phyloP scores from a whole-genome alignment of 2,797 vertebrate species.

The Squalus acanthias region DNA sequence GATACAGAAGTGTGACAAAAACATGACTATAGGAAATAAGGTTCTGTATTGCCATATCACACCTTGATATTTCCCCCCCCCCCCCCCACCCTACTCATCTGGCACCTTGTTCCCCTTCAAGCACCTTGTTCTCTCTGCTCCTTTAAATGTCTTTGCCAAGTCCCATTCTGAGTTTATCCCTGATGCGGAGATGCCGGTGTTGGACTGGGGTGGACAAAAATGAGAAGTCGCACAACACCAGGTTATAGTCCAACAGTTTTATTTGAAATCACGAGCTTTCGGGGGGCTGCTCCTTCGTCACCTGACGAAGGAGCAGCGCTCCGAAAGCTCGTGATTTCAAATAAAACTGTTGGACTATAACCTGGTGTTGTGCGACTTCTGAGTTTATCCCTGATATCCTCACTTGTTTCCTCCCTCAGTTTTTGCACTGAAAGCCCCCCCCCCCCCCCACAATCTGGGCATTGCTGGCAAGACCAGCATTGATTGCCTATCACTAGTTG shows the following conservation, averaged over 20 bases:
- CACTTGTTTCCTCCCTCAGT: not conserved
- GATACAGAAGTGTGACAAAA: not conserved
- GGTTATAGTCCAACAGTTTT: too few relatives aligned
- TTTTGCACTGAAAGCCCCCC: not conserved
- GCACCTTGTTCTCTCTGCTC: not conserved
- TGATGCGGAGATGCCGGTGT: too few relatives aligned
- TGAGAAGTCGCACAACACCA: too few relatives aligned
- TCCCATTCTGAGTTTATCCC: not conserved
- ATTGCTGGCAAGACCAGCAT: not conserved
- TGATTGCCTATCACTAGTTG: not conserved
- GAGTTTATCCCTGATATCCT: not conserved
- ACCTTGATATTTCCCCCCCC: not conserved
- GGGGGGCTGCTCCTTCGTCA: too few relatives aligned
- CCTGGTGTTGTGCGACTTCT: not conserved
- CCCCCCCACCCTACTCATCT: not conserved
- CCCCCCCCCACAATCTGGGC: too few relatives aligned
- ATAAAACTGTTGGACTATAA: too few relatives aligned
- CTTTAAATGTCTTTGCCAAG: not conserved
- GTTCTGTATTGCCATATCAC: not conserved
- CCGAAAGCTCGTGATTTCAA: too few relatives aligned
- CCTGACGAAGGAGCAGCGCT: too few relatives aligned
- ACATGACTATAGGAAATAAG: not conserved
- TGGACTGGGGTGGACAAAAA: too few relatives aligned
- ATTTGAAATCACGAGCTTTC: too few relatives aligned
- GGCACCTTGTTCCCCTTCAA: not conserved